These are phyloP conservation scores for Coptotermes formosanus DNA, from an alignment of 1,140 invertebrate species.

Conservation along the genomic window DNA sequence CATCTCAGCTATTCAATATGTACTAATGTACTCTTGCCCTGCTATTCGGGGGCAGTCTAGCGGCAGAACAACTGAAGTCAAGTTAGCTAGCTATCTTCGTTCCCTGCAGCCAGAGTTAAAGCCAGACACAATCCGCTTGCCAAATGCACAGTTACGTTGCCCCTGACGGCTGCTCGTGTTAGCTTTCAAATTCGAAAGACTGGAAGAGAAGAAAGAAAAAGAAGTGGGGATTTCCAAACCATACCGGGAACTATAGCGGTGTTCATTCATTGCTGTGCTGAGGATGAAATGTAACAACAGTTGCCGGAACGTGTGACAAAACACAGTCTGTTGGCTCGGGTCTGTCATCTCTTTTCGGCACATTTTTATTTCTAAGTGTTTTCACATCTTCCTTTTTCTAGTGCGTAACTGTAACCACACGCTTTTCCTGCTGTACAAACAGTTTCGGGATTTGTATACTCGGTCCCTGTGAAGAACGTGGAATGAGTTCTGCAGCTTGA, in stretches of 20 bases:
- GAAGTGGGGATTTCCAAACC: neutral
- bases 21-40: constrained; percentile 14
- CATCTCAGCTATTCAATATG: constrained; percentile 17
- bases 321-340: too few relatives aligned
- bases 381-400: too few relatives aligned
- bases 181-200: neutral
- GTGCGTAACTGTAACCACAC: too few relatives aligned
- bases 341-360: too few relatives aligned
- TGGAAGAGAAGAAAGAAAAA: neutral
- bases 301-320: too few relatives aligned
- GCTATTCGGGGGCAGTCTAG: constrained; percentile 19
- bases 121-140: constrained; percentile 8
- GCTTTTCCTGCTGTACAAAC: too few relatives aligned
- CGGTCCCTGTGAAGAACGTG: too few relatives aligned
- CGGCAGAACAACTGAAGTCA: constrained; percentile 14
- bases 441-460: too few relatives aligned
- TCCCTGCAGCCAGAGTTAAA: neutral
- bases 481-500: too few relatives aligned
- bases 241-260: neutral
- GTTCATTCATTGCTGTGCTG: neutral
- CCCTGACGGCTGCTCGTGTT: neutral
- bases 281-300: neutral
- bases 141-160: neutral
- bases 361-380: too few relatives aligned
- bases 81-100: neutral